Base-by-base conservation (phyloP, 2,113 vertebrate genomes). In the Eulacestoma nigropectus region DNA sequence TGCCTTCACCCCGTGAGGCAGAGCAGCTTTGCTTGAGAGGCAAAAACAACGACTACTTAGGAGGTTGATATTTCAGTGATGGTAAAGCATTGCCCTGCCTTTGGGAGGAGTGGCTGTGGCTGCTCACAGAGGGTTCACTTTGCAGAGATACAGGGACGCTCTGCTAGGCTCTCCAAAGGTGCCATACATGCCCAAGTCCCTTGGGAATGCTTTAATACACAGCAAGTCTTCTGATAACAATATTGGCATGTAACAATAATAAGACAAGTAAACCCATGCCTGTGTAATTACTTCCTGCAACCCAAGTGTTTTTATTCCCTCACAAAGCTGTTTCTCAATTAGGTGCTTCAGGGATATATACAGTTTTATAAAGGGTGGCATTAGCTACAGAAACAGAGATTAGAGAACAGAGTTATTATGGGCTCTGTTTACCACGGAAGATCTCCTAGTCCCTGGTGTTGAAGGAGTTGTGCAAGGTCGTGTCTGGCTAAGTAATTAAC, bases 401-500 rank as follows among this genome's bases (percentile, higher is more conserved):
- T 57, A 72, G 21, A 60, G 23, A 90, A 73, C 9, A 2, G 39
- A 42, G 46, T 87, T 96, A 55, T 87, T 90, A 62, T 14, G 73
- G 68, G 62, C 56, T 93, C 29, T 92, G 44, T 77, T 92, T 93
- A 73, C 86, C 92, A 69, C 32, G 11, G 35, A 89, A 88, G 47
- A 81, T 46, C 64, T 93, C 44, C 78, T 16, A 35, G 59, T 80
- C 52, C 47, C 32, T n/a, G 33, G 23, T 44, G 59, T 39, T 86
- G 25, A 4, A 87, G 30, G 44, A 92, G 57, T 33, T 76, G 50
- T 72, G 39, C 81, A 80, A 93, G 91, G 73, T 94, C 47, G 27
- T 63, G 87, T 74, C 83, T 94, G 60, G 35, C 78, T 88, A 46
- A 93, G 86, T 84, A 95, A 96, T 94, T 91, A 95, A 74, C 81